Evolutionary conservation across 2,797 vertebrate species (phyloP), one percentile per base, ranked within the genome.

Genomic region (Phrynocephalus forsythii): DNA sequence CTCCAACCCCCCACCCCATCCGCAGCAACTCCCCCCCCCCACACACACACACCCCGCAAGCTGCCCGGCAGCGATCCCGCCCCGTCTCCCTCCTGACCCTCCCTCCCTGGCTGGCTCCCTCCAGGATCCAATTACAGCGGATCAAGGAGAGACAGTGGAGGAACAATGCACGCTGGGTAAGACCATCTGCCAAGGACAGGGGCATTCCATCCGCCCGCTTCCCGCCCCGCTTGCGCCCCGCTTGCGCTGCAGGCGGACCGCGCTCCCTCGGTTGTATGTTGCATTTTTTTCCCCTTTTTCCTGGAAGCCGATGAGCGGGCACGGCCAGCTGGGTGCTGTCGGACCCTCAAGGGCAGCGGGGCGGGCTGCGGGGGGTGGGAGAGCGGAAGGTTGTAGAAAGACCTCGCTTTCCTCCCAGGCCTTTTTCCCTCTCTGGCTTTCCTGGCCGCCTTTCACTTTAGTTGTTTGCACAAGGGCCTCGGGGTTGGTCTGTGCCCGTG

Each of bases 61-160:
- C 48, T 22, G 22, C 52, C 13, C 9, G 52, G 48, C 89, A 30
- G 90, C 93, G 94, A 94, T 92, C 94, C 91, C 95, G 94, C 96
- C 92, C 89, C 93, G 94, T 94, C 93, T 92, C 95, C 94, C 94
- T 96, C 96, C 38, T 44, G 38, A 44, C 38, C 96, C 97, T 96
- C 95, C 97, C 97, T 96, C 97, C 97, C 73, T 44, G 38, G 38
- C 73, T 94, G 94, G 93, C 94, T 94, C 94, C 95, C 95, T 94
- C 95, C 94, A 91, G 96, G 96, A 97, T 97, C 96, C 96, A 97
- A 97, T 97, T 97, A 97, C 97, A 97, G 94, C 95, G 96, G 96
- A 95, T 97, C 96, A 97, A 96, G 94, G 96, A 96, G 96, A 96
- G 97, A 94, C 96, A 95, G 96, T 94, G 93, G 38, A 92, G 93